Evolutionary conservation across 2,888 invertebrate species (phyloP).

Genomic region (Conops quadrifasciatus): DNA sequence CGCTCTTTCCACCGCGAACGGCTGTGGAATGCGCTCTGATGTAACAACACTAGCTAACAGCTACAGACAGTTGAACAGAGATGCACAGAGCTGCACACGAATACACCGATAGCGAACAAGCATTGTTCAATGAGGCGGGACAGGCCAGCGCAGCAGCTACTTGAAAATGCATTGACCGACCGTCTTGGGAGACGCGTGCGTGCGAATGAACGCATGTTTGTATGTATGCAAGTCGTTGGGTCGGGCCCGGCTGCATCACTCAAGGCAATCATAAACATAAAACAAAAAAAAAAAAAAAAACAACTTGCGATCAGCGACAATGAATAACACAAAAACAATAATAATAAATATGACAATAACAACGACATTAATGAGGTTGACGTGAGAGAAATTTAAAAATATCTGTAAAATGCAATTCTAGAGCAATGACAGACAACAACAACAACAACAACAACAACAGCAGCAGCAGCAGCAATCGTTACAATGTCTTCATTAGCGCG

Average conservation of each 20-base stretch:
- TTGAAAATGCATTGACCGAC: slow-evolving; percentile 37
- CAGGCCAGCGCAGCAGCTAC: slow-evolving; percentile 16
- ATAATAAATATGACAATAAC: slow-evolving; percentile 10
- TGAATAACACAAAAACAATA: not conserved
- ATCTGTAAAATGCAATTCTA: not conserved
- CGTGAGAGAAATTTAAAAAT: slow-evolving; percentile 34
- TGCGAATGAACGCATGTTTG: not conserved
- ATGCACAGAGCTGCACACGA: not conserved
- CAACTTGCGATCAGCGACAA: too few relatives aligned
- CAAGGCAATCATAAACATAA: not conserved
- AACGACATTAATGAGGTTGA: slow-evolving; percentile 27
- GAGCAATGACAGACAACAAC: slow-evolving; percentile 16
- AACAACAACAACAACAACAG: slow-evolving; percentile 16
- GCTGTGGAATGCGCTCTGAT: not conserved
- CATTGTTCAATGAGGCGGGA: not conserved
- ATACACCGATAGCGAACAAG: not conserved
- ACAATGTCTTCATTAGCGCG: not conserved
- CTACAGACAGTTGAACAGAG: not conserved
- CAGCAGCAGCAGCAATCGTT: not conserved
- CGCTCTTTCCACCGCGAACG: not conserved
- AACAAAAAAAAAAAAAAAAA: too few relatives aligned
- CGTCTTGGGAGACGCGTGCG: slow-evolving; percentile 31
- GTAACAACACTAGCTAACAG: not conserved
- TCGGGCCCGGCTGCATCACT: slow-evolving; percentile 2
- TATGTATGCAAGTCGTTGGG: too few relatives aligned